Percentiles rank a stretch among this genome's conserved stretches.
These are phyloP conservation scores for Syngnathus floridae DNA, from an alignment of 2,113 vertebrate genomes.

Conservation along the genomic window DNA sequence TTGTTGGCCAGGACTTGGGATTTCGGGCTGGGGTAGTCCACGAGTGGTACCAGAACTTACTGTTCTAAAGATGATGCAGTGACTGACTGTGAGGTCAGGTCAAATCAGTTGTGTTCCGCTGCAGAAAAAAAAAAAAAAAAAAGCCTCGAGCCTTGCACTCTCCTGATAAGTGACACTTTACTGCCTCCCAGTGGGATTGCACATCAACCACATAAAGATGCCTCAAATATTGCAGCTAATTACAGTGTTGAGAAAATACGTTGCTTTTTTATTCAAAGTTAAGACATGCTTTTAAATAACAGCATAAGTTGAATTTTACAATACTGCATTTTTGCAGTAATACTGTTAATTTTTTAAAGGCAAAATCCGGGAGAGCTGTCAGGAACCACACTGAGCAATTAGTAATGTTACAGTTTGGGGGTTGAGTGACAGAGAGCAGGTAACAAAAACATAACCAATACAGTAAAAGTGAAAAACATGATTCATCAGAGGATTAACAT, in stretches of 20 bases:
- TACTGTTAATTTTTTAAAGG: neutral
- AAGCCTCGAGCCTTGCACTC: neutral
- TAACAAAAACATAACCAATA: neutral
- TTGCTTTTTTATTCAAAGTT: conserved; percentile 62
- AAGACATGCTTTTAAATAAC: conserved; percentile 62
- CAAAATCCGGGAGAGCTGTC: conserved; percentile 32
- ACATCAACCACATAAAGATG: conserved; percentile 29
- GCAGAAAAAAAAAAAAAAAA: neutral
- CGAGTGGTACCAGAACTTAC: conserved; percentile 45
- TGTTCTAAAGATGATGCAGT: conserved; percentile 28
- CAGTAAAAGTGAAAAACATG: conserved; percentile 1
- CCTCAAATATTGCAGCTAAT: neutral
- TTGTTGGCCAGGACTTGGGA: conserved; percentile 49
- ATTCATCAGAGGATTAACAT: neutral
- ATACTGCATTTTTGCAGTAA: conserved; percentile 49
- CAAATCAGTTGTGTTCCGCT: neutral
- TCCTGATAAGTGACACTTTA: conserved; percentile 33
- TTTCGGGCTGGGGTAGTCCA: conserved; percentile 34
- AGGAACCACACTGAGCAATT: conserved; percentile 12
- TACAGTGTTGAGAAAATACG: conserved; percentile 60
- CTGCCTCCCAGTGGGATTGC: conserved; percentile 63
- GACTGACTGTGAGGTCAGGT: conserved; percentile 1
- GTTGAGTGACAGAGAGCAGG: neutral
- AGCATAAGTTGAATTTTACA: conserved; percentile 42
- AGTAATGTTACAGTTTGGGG: conserved; percentile 7